Base-by-base conservation (phyloP, 2,888 invertebrate species). In the Drosophila histrio region DNA sequence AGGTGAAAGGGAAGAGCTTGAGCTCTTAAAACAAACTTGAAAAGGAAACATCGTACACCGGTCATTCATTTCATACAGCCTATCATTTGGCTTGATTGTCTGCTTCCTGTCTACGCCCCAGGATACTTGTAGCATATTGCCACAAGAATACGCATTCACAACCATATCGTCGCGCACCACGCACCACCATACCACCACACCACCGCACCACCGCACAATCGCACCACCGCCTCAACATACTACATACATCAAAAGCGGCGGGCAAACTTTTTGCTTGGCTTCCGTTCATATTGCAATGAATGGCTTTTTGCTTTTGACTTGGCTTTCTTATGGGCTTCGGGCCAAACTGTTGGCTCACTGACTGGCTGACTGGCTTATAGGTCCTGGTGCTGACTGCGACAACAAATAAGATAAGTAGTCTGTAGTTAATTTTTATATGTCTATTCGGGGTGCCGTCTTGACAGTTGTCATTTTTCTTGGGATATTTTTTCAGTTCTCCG, bases 401-500 rank as follows among this genome's bases (percentile, higher is more conserved):
- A 88, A 83, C 79, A 83, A 83, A 83, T 86, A 83, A 83, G 83
- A 87, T 87, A 88, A 87, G 86, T 87, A 87, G 83, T 87, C 83
- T 86, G 83, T 88, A 85, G 88, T 83, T 87, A 88, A 88, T 87
- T 86, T 85, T 87, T 88, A 87, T 87, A 88, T 86, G 87, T 77
- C 82, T 84, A 80, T 79, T 70, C 66, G 69, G 79, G 67, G 63
- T 62, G 61, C 56, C 68, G 72, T 39, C 80, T 73, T 82, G 82
- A 82, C 82, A 84, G 85, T 89, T 88, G 87, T 89, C 89, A 88
- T 82, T 82, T 84, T 84, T 73, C 70, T 54, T 67, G 46, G 53
- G 52, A 17, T 34, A 32, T 54, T 47, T 62, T 43, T 54, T 52
- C 13, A n/a, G 6, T 34, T 44, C 19, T 5, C 17, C 3, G 8